Percentiles rank a stretch among this genome's conserved stretches.
These are phyloP conservation scores for Agonopterix alstromeriana DNA, from an alignment of 2,888 invertebrate genomes.

Conservation along the genomic window DNA sequence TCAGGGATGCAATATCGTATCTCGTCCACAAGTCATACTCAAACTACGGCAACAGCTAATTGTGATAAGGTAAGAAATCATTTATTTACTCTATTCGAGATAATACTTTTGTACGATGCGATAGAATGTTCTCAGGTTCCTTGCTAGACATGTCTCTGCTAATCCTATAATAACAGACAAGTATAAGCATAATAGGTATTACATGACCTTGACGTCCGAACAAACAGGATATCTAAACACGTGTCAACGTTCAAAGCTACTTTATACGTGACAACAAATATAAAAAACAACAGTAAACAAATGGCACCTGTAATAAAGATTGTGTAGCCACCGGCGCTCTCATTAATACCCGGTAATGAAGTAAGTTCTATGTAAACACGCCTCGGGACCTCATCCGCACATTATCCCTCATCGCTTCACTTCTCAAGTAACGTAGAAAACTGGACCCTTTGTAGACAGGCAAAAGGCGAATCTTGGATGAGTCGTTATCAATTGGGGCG, in stretches of 20 bases:
- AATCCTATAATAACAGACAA: too few relatives aligned
- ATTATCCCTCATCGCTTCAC: slow-evolving; percentile 52
- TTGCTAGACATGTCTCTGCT: too few relatives aligned
- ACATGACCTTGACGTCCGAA: too few relatives aligned
- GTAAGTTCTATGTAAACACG: slow-evolving; percentile 70
- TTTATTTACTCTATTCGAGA: not conserved
- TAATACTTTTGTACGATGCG: too few relatives aligned
- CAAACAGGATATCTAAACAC: too few relatives aligned
- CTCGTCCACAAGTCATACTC: slow-evolving; percentile 90
- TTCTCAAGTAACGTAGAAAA: slow-evolving; percentile 32
- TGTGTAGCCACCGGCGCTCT: slow-evolving; percentile 43
- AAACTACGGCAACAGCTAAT: slow-evolving; percentile 90
- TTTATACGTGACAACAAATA: too few relatives aligned
- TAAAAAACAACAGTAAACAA: too few relatives aligned
- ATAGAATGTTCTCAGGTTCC: too few relatives aligned
- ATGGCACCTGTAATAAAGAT: slow-evolving; percentile 34
- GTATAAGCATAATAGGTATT: too few relatives aligned
- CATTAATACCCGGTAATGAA: slow-evolving; percentile 68
- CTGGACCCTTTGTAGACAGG: slow-evolving; percentile 34
- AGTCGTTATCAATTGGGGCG: slow-evolving; percentile 31
- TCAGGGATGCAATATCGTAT: slow-evolving; percentile 92
- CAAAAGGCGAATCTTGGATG: slow-evolving; percentile 29
- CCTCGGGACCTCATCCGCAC: slow-evolving; percentile 51
- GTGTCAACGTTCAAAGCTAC: too few relatives aligned
- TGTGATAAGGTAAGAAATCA: slow-evolving; percentile 76